phyloP scores from a whole-genome alignment of 2,888 invertebrate genomes.

The Iselma pallidipennis region DNA sequence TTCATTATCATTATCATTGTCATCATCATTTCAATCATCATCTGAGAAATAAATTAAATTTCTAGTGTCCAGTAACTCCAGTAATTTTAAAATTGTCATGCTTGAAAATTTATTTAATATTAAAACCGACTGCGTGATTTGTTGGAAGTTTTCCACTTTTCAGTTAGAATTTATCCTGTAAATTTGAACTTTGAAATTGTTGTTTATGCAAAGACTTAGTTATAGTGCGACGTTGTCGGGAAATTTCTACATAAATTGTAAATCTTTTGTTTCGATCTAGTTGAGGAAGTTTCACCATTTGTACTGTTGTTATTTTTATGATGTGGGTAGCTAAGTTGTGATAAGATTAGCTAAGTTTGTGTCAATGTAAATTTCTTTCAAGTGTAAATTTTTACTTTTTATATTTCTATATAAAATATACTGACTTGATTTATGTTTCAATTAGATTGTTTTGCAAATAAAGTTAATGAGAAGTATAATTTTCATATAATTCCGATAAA shows the following conservation, averaged over 20 bases:
- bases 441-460: constrained; percentile 30
- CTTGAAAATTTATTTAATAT: not conserved
- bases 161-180: not conserved
- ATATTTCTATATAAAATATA: not conserved
- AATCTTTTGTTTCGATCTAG: constrained; percentile 1
- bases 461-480: constrained; percentile 33
- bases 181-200: not conserved
- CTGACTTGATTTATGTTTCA: constrained; percentile 19
- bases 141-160: not conserved
- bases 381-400: not conserved
- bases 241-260: not conserved
- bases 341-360: not conserved
- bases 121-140: not conserved
- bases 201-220: not conserved
- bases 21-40: no score
- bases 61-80: no score
- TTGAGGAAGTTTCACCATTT: not conserved
- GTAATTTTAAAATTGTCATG: no score
- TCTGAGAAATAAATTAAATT: no score
- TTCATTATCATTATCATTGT: no score
- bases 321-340: not conserved
- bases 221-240: not conserved
- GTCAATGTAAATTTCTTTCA: not conserved
- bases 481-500: constrained; percentile 31
- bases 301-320: not conserved